Conservation (phyloP, 2,888 invertebrate genomes). For the Aphidius colemani region DNA sequence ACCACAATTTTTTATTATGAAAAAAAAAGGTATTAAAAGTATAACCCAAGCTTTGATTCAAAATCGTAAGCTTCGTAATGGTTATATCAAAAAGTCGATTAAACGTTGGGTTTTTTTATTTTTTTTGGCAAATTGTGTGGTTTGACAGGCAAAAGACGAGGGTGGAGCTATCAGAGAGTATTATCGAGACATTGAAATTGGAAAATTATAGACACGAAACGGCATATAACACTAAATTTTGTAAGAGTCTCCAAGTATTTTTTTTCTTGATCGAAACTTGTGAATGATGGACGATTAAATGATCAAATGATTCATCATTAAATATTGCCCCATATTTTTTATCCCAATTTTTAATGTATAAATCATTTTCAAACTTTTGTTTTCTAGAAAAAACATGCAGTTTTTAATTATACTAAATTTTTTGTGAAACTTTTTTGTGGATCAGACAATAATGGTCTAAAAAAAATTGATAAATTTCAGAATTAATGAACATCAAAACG, state of each 20-base stretch:
- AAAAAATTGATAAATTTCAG: too few relatives aligned
- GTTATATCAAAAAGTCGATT: background rate
- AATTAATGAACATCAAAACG: too few relatives aligned
- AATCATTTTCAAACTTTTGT: too few relatives aligned
- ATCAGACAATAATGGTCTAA: too few relatives aligned
- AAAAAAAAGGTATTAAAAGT: constrained; percentile 1
- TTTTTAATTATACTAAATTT: too few relatives aligned
- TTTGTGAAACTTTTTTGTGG: too few relatives aligned
- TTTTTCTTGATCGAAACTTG: constrained; percentile 14
- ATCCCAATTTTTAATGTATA: too few relatives aligned
- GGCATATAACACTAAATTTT: constrained; percentile 32
- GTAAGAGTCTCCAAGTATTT: constrained; percentile 34
- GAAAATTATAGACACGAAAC: constrained; percentile 46
- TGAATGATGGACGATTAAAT: constrained; percentile 19
- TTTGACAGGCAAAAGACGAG: constrained; percentile 43
- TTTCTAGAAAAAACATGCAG: too few relatives aligned
- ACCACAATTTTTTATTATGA: constrained; percentile 3
- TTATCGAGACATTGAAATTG: constrained; percentile 46
- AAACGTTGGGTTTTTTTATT: constrained; percentile 13
- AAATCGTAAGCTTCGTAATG: constrained; percentile 12
- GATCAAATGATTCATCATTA: constrained; percentile 8
- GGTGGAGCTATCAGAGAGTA: constrained; percentile 45
- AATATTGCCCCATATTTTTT: background rate
- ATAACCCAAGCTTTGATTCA: background rate
- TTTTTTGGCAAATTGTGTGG: constrained; percentile 10